Percentiles rank a stretch among this genome's conserved stretches.
phyloP scores from a whole-genome alignment of 2,113 vertebrate species.

The Otocyon megalotis region DNA sequence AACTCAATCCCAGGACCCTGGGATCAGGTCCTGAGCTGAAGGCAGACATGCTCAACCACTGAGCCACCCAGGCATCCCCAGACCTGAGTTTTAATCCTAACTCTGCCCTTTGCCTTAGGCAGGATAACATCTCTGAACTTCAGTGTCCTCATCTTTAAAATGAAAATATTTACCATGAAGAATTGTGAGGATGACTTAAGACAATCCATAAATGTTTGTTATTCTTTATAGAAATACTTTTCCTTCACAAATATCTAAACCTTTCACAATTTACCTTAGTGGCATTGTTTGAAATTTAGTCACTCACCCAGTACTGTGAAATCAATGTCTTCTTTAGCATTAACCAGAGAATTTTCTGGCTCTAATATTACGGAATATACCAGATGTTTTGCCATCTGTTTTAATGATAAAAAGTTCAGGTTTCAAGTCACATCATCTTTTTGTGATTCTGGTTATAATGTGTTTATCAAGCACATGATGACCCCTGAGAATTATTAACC shows the following conservation, averaged over 20 bases:
- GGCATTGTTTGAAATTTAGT: slow-evolving; percentile 44
- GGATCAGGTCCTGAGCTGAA: too few species aligned
- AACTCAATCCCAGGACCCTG: too few species aligned
- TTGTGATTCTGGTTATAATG: slow-evolving; percentile 67
- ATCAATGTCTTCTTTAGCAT: slow-evolving; percentile 56
- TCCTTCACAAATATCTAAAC: slow-evolving; percentile 43
- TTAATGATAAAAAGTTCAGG: slow-evolving; percentile 65
- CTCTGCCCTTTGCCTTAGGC: slow-evolving; percentile 1
- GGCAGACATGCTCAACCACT: too few species aligned
- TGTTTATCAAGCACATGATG: slow-evolving; percentile 59
- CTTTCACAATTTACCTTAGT: slow-evolving; percentile 39
- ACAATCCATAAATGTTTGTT: background rate
- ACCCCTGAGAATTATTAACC: slow-evolving; percentile 62
- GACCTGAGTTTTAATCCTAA: background rate
- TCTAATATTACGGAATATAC: slow-evolving; percentile 33
- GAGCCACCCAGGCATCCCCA: background rate
- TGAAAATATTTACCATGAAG: slow-evolving; percentile 41
- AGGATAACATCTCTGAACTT: background rate
- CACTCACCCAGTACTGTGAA: slow-evolving; percentile 48
- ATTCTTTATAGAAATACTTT: slow-evolving; percentile 20
- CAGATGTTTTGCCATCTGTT: slow-evolving; percentile 71
- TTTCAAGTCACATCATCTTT: slow-evolving; percentile 61
- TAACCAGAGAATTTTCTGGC: slow-evolving; percentile 46
- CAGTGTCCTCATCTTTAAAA: slow-evolving; percentile 40
- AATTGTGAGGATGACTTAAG: slow-evolving; percentile 28